These are phyloP conservation scores for Arbacia lixula DNA, from an alignment of 53 echinoderm and acorn worm species.

Conservation along the genomic window DNA sequence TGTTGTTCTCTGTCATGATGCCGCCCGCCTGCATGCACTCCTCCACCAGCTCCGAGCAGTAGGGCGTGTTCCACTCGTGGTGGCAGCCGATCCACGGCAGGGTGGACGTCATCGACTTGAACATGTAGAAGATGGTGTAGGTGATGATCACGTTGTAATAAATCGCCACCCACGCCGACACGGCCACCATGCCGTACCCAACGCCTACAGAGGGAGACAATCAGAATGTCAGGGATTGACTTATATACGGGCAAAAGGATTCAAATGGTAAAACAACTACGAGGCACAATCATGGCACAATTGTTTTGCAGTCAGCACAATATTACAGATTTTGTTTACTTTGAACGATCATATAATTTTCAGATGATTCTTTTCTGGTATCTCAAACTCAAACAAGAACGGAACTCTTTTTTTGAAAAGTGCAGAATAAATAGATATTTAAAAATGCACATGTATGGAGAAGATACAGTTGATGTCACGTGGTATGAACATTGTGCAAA, in stretches of 20 bases:
- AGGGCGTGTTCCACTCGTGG: conserved; percentile 83
- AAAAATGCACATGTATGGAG: too few relatives aligned
- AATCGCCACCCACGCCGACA: conserved; percentile 86
- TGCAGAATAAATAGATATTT: too few relatives aligned
- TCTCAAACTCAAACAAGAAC: not conserved
- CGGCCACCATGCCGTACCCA: conserved; percentile 92
- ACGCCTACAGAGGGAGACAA: conserved; percentile 75
- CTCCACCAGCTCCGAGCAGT: conserved; percentile 79
- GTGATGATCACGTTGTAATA: conserved; percentile 98
- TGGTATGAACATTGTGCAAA: too few relatives aligned
- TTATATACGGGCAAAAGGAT: too few relatives aligned
- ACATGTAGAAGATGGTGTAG: conserved; percentile 98
- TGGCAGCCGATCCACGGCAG: conserved; percentile 95
- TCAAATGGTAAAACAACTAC: too few relatives aligned
- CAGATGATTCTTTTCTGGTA: not conserved
- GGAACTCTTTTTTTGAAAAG: not conserved
- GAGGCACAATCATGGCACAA: too few relatives aligned
- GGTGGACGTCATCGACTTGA: conserved; percentile 78
- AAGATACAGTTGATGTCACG: too few relatives aligned
- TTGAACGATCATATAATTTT: too few relatives aligned
- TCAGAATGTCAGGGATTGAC: too few relatives aligned
- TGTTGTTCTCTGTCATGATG: conserved; percentile 67
- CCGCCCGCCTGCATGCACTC: conserved; percentile 78
- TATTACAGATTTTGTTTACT: too few relatives aligned
- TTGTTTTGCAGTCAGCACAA: too few relatives aligned